phyloP scores from a whole-genome alignment of 2,888 invertebrate species.

The Mactromeris polynyma region DNA sequence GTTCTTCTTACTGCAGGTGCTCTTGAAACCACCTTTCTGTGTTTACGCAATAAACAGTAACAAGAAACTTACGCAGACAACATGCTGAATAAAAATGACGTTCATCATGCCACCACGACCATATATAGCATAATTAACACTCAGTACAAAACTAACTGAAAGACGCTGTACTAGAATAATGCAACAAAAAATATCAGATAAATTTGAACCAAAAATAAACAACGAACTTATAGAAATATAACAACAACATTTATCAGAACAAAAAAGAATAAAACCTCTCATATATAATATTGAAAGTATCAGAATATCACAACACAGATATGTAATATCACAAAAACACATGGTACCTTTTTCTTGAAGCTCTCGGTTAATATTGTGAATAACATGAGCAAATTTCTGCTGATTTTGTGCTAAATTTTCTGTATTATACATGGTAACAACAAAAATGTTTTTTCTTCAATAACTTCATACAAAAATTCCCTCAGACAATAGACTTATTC shows the following conservation, averaged over 20 bases:
- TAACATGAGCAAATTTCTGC: constrained; percentile 84
- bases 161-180: neutral
- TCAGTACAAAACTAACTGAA: too few species aligned
- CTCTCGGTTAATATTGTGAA: constrained; percentile 85
- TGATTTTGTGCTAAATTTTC: constrained; percentile 82
- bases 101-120: too few species aligned
- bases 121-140: too few species aligned
- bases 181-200: neutral
- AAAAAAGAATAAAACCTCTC: neutral
- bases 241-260: neutral
- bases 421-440: constrained; percentile 50
- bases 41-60: too few species aligned
- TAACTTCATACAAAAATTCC: neutral
- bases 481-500: constrained; percentile 5
- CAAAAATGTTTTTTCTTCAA: neutral
- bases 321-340: neutral
- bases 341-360: constrained; percentile 82
- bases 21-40: too few species aligned
- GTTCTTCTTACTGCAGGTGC: too few species aligned
- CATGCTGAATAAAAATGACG: too few species aligned
- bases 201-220: neutral
- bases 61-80: too few species aligned
- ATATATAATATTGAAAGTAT: neutral
- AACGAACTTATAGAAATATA: neutral
- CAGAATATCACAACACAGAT: neutral